These are phyloP conservation scores for Zele albiditarsus DNA, from an alignment of 2,888 invertebrate genomes.

Conservation along the genomic window DNA sequence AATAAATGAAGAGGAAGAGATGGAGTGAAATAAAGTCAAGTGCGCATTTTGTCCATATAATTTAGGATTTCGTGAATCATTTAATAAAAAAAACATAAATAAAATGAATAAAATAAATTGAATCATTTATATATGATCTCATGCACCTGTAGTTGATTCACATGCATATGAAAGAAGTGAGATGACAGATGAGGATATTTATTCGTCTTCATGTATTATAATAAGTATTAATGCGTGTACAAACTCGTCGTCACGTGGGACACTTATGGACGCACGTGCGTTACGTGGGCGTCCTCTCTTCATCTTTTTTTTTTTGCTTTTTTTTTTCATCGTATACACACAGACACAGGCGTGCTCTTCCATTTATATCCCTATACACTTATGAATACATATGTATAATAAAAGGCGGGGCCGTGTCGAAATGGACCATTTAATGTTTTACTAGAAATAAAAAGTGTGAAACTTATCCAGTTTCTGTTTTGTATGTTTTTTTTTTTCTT, in stretches of 20 bases:
- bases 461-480: background rate
- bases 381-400: too few species aligned
- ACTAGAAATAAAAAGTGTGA: too few species aligned
- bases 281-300: constrained; percentile 45
- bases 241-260: constrained; percentile 52
- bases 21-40: background rate
- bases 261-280: constrained; percentile 49
- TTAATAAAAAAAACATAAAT: background rate
- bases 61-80: constrained; percentile 1
- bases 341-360: background rate
- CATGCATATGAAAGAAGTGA: too few species aligned
- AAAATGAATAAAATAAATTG: too few species aligned
- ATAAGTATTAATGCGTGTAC: constrained; percentile 42
- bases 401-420: too few species aligned
- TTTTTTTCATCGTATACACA: background rate
- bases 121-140: too few species aligned
- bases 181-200: too few species aligned
- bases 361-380: background rate
- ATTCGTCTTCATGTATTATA: background rate
- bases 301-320: constrained; percentile 23
- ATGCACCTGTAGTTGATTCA: too few species aligned
- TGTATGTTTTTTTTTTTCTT: constrained; percentile 1
- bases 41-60: too few species aligned
- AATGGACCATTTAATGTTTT: too few species aligned
- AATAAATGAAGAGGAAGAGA: constrained; percentile 5